Base-by-base conservation (phyloP, 1,140 invertebrate species). In the Ostrea denselamellosa region DNA sequence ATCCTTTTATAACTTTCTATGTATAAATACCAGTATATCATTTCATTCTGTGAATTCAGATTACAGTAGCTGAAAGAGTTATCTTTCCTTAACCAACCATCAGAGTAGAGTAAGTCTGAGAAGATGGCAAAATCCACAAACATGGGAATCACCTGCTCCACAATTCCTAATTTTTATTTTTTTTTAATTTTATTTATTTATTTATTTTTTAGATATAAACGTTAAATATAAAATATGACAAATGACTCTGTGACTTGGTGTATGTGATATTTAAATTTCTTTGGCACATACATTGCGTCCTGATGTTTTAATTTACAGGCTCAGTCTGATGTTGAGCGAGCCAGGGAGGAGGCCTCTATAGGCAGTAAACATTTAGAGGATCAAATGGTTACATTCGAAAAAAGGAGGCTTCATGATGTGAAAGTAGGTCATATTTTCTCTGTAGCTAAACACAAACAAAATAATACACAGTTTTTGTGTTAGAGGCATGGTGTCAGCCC, bases 321-420 rank as follows among this genome's bases (percentile, higher is more conserved):
- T 25, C 89, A 93, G 85, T 89, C 87, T 83, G 92, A 93, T 77
- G 83, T 92, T 22, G 89, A 92, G 85, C 83, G 87, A 34, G 93
- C 92, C 2, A 87, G 88, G 54, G 88, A 87, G 34, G 90, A 93
- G 88, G 90, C 91, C 14, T 87, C 89, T 54, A 85, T 90, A 71
- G 88, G 89, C 28, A 88, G 89, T n/a, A 90, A 91, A 85, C 88
- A 89, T 56, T 71, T 93, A 34, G 92, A 93, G 83, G 88, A 91
- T 53, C 89, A 91, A 83, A 90, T 93, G 87, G 89, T 92, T 34
- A 89, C 86, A 28, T 93, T 93, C 90, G 93, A 93, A 82, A 90
- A 90, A 81, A 89, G 92, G 25, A 93, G 92, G 90, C 68, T 93
- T 4, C 12, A 86, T 68, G 93, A 93, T 58, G 12, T 93, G 10